phyloP scores from a whole-genome alignment of 2,888 invertebrate genomes.

The Eilema depressum region DNA sequence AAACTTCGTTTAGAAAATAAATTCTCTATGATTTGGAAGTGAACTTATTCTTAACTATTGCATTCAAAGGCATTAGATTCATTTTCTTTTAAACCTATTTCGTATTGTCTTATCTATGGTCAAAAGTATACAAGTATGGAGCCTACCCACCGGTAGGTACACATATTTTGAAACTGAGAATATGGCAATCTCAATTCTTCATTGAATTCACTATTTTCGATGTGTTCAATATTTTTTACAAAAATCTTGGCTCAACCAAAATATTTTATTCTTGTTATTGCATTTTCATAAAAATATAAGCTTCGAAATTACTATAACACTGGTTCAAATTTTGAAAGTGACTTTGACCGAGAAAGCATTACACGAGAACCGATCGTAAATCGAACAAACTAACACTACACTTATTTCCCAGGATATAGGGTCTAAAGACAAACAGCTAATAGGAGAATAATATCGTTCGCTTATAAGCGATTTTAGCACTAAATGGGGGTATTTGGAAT shows the following conservation, averaged over 20 bases:
- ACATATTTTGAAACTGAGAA: constrained; percentile 45
- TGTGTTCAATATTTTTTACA: constrained; percentile 8
- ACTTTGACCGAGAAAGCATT: constrained; percentile 32
- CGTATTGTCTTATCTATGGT: constrained; percentile 87
- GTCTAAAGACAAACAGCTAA: constrained; percentile 51
- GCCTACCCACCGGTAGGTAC: constrained; percentile 20
- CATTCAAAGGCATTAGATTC: constrained; percentile 80
- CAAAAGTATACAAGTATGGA: constrained; percentile 67
- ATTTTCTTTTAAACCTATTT: constrained; percentile 74
- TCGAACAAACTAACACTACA: constrained; percentile 51
- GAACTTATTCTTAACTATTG: constrained; percentile 83
- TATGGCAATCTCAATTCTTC: background rate
- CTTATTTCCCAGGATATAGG: constrained; percentile 50
- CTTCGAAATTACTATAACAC: constrained; percentile 38
- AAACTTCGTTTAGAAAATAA: constrained; percentile 79
- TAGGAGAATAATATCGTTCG: constrained; percentile 46
- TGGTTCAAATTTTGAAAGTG: constrained; percentile 46
- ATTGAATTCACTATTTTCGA: constrained; percentile 2
- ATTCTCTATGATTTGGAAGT: constrained; percentile 72
- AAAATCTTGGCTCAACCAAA: constrained; percentile 4
- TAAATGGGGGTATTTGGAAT: background rate
- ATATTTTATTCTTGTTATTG: background rate
- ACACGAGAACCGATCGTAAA: constrained; percentile 31
- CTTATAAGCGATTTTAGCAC: constrained; percentile 36
- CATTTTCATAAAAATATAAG: constrained; percentile 17